Conservation (phyloP, 2,888 invertebrate species). For the Xylota sylvarum region DNA sequence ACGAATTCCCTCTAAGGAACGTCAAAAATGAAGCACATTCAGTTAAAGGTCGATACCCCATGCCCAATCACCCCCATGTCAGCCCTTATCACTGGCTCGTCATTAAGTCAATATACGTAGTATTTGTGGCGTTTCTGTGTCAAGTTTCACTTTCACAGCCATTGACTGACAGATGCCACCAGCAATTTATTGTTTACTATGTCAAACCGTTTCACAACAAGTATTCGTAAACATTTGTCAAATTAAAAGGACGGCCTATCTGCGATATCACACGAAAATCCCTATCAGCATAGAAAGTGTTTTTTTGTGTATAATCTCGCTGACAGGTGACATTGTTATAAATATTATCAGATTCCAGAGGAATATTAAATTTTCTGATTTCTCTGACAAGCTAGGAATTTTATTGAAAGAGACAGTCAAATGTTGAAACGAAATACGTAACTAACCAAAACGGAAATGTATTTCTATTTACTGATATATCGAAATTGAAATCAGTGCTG, state of each 20-base stretch:
- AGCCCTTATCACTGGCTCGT: conserved; percentile 6
- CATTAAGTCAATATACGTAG: conserved; percentile 29
- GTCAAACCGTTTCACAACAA: conserved; percentile 30
- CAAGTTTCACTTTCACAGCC: conserved; percentile 9
- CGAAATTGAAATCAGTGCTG: neutral
- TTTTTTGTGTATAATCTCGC: neutral
- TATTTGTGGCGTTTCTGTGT: conserved; percentile 39
- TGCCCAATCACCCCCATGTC: neutral
- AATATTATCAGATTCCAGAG: conserved; percentile 2
- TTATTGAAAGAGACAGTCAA: no score
- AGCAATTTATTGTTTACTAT: conserved; percentile 28
- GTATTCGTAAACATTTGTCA: conserved; percentile 41
- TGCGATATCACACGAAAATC: neutral
- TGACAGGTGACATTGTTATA: neutral
- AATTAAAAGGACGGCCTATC: conserved; percentile 19
- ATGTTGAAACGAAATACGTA: no score
- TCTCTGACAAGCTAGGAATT: neutral
- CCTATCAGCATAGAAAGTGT: conserved; percentile 11
- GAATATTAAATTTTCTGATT: neutral
- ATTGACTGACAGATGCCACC: conserved; percentile 37
- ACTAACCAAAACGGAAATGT: no score
- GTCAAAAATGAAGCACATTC: neutral
- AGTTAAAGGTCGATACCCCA: neutral
- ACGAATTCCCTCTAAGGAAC: neutral
- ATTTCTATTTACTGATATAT: neutral